phyloP scores from a whole-genome alignment of 2,888 invertebrate genomes.

The Nomada flava region DNA sequence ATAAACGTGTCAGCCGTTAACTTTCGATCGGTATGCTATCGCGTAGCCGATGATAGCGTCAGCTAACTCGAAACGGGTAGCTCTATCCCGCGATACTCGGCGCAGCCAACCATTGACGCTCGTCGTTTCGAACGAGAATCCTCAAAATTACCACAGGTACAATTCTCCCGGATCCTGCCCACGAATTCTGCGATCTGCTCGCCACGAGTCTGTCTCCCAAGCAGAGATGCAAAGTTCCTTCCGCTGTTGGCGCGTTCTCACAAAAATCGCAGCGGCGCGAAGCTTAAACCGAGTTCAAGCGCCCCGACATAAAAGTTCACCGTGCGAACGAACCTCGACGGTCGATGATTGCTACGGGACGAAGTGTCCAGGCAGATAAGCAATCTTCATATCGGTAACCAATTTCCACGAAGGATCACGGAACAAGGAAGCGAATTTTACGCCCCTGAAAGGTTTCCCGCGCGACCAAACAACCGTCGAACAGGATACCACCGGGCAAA shows the following conservation, averaged over 20 bases:
- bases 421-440: constrained; percentile 27
- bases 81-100: background rate
- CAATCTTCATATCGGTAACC: background rate
- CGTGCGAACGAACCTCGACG: constrained; percentile 8
- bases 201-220: background rate
- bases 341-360: background rate
- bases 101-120: background rate
- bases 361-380: background rate
- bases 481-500: background rate
- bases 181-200: background rate
- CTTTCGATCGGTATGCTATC: constrained; percentile 55
- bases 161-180: background rate
- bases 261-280: background rate
- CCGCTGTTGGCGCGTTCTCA: background rate
- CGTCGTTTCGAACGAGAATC: background rate
- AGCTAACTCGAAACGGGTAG: background rate
- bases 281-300: background rate
- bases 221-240: background rate
- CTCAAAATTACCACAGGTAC: background rate
- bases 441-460: constrained; percentile 8
- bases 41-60: constrained; percentile 28
- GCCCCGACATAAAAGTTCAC: constrained; percentile 22
- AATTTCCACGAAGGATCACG: constrained; percentile 11
- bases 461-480: constrained; percentile 3
- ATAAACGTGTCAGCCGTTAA: constrained; percentile 72